These are phyloP conservation scores for Rhynchomys soricoides DNA, from an alignment of 2,113 vertebrate species.

Conservation along the genomic window DNA sequence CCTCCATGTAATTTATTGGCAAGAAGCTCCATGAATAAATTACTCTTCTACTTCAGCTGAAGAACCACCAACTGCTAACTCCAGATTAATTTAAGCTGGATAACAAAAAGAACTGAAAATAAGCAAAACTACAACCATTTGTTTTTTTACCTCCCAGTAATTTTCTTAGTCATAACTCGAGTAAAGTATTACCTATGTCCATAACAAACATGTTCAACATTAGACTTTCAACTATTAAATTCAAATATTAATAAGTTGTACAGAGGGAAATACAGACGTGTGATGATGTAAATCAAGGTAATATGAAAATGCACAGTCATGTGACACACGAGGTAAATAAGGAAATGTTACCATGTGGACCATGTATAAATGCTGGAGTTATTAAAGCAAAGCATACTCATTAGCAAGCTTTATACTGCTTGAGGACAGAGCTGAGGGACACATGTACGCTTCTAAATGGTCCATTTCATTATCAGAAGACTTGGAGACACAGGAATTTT, in stretches of 20 bases:
- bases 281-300: slow-evolving; percentile 13
- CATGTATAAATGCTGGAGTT: not conserved
- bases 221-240: not conserved
- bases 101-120: not conserved
- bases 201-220: not conserved
- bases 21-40: slow-evolving; percentile 37
- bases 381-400: not conserved
- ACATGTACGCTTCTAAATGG: not conserved
- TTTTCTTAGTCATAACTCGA: not conserved
- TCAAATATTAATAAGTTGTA: not conserved
- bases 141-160: slow-evolving; percentile 41
- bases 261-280: not conserved
- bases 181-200: not conserved
- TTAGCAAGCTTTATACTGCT: slow-evolving; percentile 16
- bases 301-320: not conserved
- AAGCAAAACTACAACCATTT: not conserved
- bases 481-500: not conserved
- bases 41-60: slow-evolving; percentile 28
- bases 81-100: slow-evolving; percentile 52
- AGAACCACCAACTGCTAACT: slow-evolving; percentile 62
- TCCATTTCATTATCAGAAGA: not conserved
- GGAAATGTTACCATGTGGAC: slow-evolving; percentile 14
- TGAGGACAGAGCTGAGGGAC: not conserved
- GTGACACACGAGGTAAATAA: not conserved
- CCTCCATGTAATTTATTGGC: not conserved